phyloP scores from a whole-genome alignment of 2,797 vertebrate species.

The Tauraco hartlaubi region DNA sequence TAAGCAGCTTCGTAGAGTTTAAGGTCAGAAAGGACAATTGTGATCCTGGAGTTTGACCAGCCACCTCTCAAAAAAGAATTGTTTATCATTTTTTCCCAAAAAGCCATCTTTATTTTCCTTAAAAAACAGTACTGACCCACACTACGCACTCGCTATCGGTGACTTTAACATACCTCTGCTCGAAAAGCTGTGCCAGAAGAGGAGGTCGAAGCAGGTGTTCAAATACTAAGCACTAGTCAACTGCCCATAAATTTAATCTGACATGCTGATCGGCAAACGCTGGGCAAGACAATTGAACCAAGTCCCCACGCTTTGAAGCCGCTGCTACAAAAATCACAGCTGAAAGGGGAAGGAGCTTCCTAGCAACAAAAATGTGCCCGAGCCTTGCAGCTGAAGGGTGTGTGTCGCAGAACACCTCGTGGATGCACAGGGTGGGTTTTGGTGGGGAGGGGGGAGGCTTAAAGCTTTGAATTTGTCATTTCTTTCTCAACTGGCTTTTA shows the following conservation, averaged over 20 bases:
- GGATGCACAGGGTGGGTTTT: neutral
- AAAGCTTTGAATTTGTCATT: slow-evolving; percentile 71
- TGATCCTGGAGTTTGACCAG: neutral
- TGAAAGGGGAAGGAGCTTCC: slow-evolving; percentile 31
- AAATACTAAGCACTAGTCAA: slow-evolving; percentile 7
- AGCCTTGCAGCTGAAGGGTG: neutral
- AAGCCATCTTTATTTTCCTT: slow-evolving; percentile 10
- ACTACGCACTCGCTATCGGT: neutral
- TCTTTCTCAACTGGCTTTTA: slow-evolving; percentile 65
- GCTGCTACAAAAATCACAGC: slow-evolving; percentile 40
- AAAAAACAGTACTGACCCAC: neutral
- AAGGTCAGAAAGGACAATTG: neutral
- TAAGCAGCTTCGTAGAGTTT: neutral
- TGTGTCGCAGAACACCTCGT: neutral
- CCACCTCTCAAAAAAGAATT: neutral
- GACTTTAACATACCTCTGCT: neutral
- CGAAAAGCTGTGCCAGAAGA: neutral
- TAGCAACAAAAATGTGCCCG: slow-evolving; percentile 3
- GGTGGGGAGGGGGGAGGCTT: neutral
- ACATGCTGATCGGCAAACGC: neutral
- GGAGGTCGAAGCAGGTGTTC: slow-evolving; percentile 45
- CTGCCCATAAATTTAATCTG: slow-evolving; percentile 36
- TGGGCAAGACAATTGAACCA: slow-evolving; percentile 51
- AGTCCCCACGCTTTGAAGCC: slow-evolving; percentile 28
- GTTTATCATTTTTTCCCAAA: neutral